Base-by-base conservation (phyloP, 2,888 invertebrate species). In the Emmelina monodactyla region DNA sequence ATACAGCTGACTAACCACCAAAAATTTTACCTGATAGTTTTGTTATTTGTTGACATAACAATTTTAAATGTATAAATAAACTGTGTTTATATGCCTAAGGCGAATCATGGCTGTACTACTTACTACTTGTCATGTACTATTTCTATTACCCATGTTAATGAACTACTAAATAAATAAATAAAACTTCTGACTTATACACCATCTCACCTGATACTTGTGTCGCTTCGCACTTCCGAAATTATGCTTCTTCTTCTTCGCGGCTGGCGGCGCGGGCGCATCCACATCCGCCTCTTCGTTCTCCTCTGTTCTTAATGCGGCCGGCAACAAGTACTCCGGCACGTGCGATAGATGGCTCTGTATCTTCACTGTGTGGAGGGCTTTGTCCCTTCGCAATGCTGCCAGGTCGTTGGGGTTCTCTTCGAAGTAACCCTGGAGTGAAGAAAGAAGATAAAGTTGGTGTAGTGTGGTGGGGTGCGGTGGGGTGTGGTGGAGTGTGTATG, bases 251-350 rank as follows among this genome's bases (percentile, higher is more conserved):
- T 73, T 78, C 51, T 67, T 67, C 2, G 57, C 46, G 0, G 55
- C 58, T 1, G 49, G 51, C 2, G 50, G 46, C 4, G 46, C 43
- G 2, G 47, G 49, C 2, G 43, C 51, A 0, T 43, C 42, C 0
- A 63, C 68, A 33, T 50, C 51, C 1, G 56, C 61, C 2, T 58
- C 62, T 14, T 83, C 81, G 1, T 82, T 79, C 3, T 85, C 82
- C 12, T 89, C 71, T 40, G 81, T 83, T 56, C 91, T 88, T 32
- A 94, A 64, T 0, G 91, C 87, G 1, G 86, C 83, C 0, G 94
- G 94, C 1, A 95, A 82, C 46, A 94, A 87, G 60, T 98, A 98
- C 34, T 95, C 95, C 0, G 98, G 97, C 1, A 98, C 92, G 62
- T 97, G 88, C 15, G 91, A 85, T 41, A 98, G 69, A 66, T 97